These are phyloP conservation scores for Hydrolagus colliei DNA, from an alignment of 2,797 vertebrate genomes.

Conservation along the genomic window DNA sequence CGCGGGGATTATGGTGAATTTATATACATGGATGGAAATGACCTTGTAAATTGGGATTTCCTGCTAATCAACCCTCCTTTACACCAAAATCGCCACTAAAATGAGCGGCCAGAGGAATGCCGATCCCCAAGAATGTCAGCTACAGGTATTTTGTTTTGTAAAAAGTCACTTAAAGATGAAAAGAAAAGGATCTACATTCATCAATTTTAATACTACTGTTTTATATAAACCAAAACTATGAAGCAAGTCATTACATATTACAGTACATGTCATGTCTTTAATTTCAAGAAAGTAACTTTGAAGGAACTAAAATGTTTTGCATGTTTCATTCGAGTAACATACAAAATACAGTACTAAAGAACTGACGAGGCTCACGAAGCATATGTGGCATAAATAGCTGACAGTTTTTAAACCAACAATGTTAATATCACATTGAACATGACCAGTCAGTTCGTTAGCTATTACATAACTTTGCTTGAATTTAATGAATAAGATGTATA, in stretches of 20 bases:
- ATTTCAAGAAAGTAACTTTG: conserved; percentile 12
- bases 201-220: conserved; percentile 1
- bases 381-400: conserved; percentile 10
- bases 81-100: too few species aligned
- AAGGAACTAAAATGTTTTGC: conserved; percentile 19
- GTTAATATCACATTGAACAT: not conserved
- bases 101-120: too few species aligned
- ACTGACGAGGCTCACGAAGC: conserved; percentile 19
- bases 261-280: conserved; percentile 3
- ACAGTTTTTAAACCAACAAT: not conserved
- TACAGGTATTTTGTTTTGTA: not conserved
- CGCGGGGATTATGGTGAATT: too few species aligned
- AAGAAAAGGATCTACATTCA: not conserved
- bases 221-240: conserved; percentile 22
- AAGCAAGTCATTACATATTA: not conserved
- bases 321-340: conserved; percentile 5
- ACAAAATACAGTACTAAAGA: conserved; percentile 24
- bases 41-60: too few species aligned
- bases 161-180: not conserved
- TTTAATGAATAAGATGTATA: not conserved
- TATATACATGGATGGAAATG: too few species aligned
- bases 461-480: conserved; percentile 9
- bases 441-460: conserved; percentile 1
- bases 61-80: too few species aligned
- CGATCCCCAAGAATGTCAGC: not conserved